Evolutionary conservation across 2,113 vertebrate genomes (phyloP), one percentile per base, ranked within the genome.

Genomic region (Myotis brandtii): DNA sequence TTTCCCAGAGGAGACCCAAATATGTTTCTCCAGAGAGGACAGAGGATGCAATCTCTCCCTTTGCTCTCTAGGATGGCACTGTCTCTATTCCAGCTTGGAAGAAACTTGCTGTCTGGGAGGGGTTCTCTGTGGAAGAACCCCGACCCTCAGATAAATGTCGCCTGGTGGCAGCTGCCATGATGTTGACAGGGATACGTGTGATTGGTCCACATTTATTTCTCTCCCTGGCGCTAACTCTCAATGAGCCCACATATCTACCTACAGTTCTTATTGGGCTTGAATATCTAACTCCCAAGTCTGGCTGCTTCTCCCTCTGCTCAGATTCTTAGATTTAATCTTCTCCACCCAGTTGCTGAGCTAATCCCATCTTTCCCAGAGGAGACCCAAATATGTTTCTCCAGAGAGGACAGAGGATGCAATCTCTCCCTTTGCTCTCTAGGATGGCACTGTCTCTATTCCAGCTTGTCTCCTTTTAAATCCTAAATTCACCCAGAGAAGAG

Each of bases 151-250:
- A 62, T 34, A 43, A 75, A 50, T 0, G 2, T 43, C 12, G 12
- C 32, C 17, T 27, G 30, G 30, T 11, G 16, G 7, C 14, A 69
- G 59, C 43, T 34, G 30, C 37, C 48, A 20, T 3, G 14, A 46
- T 30, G 43, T 37, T 13, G 25, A 37, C 14, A 14, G 16, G 72
- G n/a, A 17, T 25, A 18, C 4, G 0, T 2, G 46, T 2, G 0
- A 16, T 34, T 20, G 16, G 34, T 20, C 56, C 20, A 32, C 0
- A 5, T 43, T n/a, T 12, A 32, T n/a, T 54, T 85, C 20, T 73
- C 5, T 62, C 43, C n/a, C 21, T 59, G 30, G 77, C 77, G 46
- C 89, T 37, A 59, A 76, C 12, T 66, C 67, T 32, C 27, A 1
- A 21, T 13, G 9, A 43, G 48, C 14, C 34, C 37, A n/a, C 1